Base-by-base conservation (phyloP, 2,113 vertebrate species). In the Entosphenus tridentatus region DNA sequence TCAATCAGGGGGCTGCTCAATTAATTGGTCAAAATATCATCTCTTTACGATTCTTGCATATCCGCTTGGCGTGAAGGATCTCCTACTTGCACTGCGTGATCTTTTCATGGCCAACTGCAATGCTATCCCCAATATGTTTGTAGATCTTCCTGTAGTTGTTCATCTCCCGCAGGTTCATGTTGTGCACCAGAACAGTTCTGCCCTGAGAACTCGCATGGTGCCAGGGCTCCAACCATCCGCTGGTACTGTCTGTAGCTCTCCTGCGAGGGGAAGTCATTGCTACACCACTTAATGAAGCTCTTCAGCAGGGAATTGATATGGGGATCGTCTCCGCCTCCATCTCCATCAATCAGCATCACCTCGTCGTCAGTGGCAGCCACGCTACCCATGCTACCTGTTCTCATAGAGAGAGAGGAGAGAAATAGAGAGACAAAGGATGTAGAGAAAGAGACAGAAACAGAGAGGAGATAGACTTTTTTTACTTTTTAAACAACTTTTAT, bases 121-220 rank as follows among this genome's bases (percentile, higher is more conserved):
- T 95, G 72, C 81, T 96, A 67, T 85, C 84, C 79, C 92, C 93
- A 75, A 98, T 98, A 71, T 92, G 85, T 57, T 81, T 77, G 74
- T 96, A 95, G 74, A 92, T 96, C 77, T 83, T 87, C 78, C 95
- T 92, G 73, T 98, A 98, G 71, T 96, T 98, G 74, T 96, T 90
- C 92, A 98, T 98, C 80, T 98, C 92, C 73, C 82, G 82, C 57
- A 96, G 84, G 77, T 98, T 98, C 93, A 97, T 98, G 69, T 97
- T 85, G 69, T 96, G 95, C 6, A 96, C 92, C 71, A 95, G 82
- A 69, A 95, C 78, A 2, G 93, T 97, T 80, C 96, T 98, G 57
- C 88, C 88, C 90, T n/a, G 93, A 96, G 79, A 91, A 97, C 73
- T 96, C 91, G 77, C 92, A 97, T 17, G 96, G 93, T 8, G 87